Percentiles rank a stretch among this genome's conserved stretches.
These are phyloP conservation scores for Sebastes alutus DNA, from an alignment of 2,797 vertebrate genomes.

Conservation along the genomic window DNA sequence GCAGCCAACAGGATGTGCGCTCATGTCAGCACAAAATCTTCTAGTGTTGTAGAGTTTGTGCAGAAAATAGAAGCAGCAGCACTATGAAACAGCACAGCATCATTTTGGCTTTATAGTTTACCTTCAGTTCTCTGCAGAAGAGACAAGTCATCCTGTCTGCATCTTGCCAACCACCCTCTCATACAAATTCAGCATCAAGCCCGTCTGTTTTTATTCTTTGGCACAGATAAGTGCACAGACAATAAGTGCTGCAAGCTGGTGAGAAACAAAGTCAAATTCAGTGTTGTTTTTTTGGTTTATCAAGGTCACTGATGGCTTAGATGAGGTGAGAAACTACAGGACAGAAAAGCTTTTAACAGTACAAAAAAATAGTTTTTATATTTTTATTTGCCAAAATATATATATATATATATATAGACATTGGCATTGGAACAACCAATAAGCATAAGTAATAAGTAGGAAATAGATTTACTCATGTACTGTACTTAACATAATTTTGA, in stretches of 20 bases:
- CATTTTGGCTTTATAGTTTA: conserved; percentile 48
- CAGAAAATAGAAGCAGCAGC: conserved; percentile 63
- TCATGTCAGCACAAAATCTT: conserved; percentile 50
- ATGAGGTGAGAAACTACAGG: not conserved
- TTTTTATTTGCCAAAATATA: not conserved
- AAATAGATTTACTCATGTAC: no score
- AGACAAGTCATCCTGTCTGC: conserved; percentile 38
- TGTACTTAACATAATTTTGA: no score
- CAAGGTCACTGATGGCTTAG: not conserved
- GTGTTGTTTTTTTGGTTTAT: not conserved
- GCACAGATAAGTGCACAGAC: conserved; percentile 14
- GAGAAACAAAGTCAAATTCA: conserved; percentile 15
- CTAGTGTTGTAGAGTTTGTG: conserved; percentile 40
- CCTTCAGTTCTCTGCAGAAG: conserved; percentile 56
- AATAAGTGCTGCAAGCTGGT: conserved; percentile 11
- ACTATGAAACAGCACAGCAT: conserved; percentile 20
- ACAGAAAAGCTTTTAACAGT: not conserved
- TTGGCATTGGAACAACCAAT: not conserved
- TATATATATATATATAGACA: not conserved
- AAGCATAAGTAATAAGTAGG: no score
- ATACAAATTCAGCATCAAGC: conserved; percentile 23
- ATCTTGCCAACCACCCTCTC: conserved; percentile 22
- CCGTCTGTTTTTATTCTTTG: conserved; percentile 19
- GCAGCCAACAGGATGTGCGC: conserved; percentile 31
- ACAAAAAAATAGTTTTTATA: not conserved